Percentiles rank a stretch among this genome's conserved stretches.
These are phyloP conservation scores for Eupristina koningsbergeri DNA, from an alignment of 1,140 invertebrate species.

Conservation along the genomic window DNA sequence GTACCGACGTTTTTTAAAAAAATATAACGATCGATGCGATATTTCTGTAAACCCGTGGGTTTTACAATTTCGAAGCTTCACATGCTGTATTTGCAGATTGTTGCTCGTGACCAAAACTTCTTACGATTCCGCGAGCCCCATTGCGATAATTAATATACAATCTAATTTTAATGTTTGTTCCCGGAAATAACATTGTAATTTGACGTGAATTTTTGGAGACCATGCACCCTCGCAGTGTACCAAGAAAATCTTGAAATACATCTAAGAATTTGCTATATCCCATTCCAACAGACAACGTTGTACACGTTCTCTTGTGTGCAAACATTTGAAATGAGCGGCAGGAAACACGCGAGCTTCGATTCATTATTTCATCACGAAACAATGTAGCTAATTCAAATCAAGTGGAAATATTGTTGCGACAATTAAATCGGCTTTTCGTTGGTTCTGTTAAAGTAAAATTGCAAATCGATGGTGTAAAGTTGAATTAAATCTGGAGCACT, in stretches of 20 bases:
- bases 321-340: too few species aligned
- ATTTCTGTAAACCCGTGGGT: background rate
- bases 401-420: background rate
- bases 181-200: background rate
- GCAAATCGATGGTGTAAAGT: background rate
- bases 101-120: too few species aligned
- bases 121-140: too few species aligned
- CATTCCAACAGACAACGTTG: background rate
- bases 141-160: too few species aligned
- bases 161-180: background rate
- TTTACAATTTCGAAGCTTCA: background rate
- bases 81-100: background rate
- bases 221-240: too few species aligned
- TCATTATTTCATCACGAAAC: too few species aligned
- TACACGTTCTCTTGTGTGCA: too few species aligned
- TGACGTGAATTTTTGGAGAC: background rate
- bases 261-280: background rate
- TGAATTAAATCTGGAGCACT: constrained; percentile 7
- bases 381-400: too few species aligned
- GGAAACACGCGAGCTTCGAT: too few species aligned
- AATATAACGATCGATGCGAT: background rate
- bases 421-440: background rate
- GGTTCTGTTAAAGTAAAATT: background rate
- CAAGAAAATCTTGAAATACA: too few species aligned
- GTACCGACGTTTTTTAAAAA: background rate